Conservation (phyloP, 2,113 vertebrate species). For the Pluvialis apricaria region DNA sequence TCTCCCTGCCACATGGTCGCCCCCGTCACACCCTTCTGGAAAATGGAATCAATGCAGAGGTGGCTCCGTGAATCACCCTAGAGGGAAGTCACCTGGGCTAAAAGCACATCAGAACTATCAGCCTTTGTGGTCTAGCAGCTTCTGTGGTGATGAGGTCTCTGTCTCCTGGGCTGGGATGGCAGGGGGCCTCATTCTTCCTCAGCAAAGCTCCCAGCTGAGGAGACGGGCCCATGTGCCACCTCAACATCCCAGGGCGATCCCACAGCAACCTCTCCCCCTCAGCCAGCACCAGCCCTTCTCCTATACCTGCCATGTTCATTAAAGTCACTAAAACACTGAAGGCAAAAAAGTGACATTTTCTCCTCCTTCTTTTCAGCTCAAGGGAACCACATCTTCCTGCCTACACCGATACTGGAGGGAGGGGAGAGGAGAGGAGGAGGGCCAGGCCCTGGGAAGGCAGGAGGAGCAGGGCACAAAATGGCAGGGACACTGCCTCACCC, state of each 20-base stretch:
- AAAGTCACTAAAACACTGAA: background rate
- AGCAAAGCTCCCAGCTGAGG: background rate
- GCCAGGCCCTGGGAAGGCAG: background rate
- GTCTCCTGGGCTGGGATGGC: background rate
- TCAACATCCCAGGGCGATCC: background rate
- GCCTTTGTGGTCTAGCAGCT: background rate
- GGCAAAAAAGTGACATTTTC: background rate
- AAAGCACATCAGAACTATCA: background rate
- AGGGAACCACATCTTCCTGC: background rate
- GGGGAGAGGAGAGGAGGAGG: background rate
- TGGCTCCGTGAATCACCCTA: accelerated
- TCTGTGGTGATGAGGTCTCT: background rate
- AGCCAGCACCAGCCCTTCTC: background rate
- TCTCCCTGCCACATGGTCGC: accelerated
- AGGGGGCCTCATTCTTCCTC: accelerated
- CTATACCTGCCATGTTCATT: background rate
- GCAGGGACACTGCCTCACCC: background rate
- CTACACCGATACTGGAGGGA: background rate
- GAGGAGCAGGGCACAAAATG: background rate
- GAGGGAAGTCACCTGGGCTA: background rate
- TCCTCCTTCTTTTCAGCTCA: background rate
- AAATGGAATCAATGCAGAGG: background rate
- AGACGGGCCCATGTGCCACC: accelerated
- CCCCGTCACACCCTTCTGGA: background rate
- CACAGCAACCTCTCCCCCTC: background rate